Evolutionary conservation across 1,140 invertebrate species (phyloP), one percentile per base, ranked within the genome.

Genomic region (Scaptodrosophila lebanonensis): DNA sequence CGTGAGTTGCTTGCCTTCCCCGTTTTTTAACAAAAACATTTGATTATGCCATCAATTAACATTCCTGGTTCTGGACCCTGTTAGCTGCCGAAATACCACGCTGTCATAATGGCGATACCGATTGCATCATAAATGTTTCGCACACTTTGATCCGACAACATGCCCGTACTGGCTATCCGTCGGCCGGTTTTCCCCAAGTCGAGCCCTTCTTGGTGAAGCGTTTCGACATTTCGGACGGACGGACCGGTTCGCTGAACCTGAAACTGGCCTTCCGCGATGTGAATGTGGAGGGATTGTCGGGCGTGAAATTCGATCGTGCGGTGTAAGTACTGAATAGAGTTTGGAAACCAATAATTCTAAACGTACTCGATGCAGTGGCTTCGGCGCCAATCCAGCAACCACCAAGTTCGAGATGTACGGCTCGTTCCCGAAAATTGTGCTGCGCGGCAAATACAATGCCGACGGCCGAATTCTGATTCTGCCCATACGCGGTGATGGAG

Each of bases 321-420:
- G 82, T 86, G 84, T 86, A 67, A 79, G 84, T 86, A 42, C 6
- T 12, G 12, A 9, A 11, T 11, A 12, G 8, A 12, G n/a, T 12
- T 29, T 11, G 18, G 1, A 1, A 12, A 15, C n/a, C 18, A 4
- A 29, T 8, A 8, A 29, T 9, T 44, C 2, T 12, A 1, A 13
- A 32, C 1, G 18, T 0, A 11, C 13, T 0, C 25, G 29, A 47
- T 40, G 1, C 17, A 86, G 85, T 48, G 85, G 85, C 17, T 86
- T 86, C 43, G 63, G 51, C 1, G 5, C 52, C 1, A 83, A 86
- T 76, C 85, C 85, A 0, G 44, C 64, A 0, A 85, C 60, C 16
- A 85, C 79, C 40, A 86, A 86, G 59, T 86, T 79, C 15, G 85
- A 86, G 54, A 69, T 86, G 67, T 83, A 86, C 29, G 85, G 82